Conservation (phyloP, 2,888 invertebrate species). For the Anorthoa munda region DNA sequence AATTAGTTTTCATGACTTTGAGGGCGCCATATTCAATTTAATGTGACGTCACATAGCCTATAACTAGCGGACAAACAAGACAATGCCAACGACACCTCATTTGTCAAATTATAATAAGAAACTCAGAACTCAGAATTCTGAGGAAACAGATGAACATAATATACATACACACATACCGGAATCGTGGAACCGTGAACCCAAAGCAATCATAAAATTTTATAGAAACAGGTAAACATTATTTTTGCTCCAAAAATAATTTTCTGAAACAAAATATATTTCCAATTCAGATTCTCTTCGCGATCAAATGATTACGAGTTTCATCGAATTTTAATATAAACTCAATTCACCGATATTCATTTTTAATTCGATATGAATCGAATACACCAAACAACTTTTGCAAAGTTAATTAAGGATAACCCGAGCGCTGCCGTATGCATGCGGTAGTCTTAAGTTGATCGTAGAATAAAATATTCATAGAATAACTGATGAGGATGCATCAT, state of each 20-base stretch:
- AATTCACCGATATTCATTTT: slow-evolving; percentile 13
- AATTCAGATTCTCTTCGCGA: slow-evolving; percentile 1
- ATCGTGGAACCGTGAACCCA: not conserved
- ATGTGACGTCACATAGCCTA: no score
- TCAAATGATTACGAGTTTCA: not conserved
- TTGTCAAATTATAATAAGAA: no score
- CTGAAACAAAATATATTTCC: not conserved
- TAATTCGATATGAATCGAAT: slow-evolving; percentile 19
- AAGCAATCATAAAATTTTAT: not conserved
- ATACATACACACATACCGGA: no score
- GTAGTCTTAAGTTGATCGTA: slow-evolving; percentile 34
- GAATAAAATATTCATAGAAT: slow-evolving; percentile 69
- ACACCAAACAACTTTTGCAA: slow-evolving; percentile 31
- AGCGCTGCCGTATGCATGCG: not conserved
- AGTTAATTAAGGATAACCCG: slow-evolving; percentile 46
- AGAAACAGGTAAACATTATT: not conserved
- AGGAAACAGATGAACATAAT: no score
- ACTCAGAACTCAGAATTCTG: no score
- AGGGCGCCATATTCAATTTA: no score
- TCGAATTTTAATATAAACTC: slow-evolving; percentile 18
- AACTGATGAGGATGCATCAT: slow-evolving; percentile 54
- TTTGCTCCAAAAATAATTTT: not conserved
- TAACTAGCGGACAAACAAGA: no score
- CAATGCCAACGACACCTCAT: no score
- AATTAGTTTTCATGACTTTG: no score